phyloP scores from a whole-genome alignment of 2,113 vertebrate genomes.

The Echinops telfairi region DNA sequence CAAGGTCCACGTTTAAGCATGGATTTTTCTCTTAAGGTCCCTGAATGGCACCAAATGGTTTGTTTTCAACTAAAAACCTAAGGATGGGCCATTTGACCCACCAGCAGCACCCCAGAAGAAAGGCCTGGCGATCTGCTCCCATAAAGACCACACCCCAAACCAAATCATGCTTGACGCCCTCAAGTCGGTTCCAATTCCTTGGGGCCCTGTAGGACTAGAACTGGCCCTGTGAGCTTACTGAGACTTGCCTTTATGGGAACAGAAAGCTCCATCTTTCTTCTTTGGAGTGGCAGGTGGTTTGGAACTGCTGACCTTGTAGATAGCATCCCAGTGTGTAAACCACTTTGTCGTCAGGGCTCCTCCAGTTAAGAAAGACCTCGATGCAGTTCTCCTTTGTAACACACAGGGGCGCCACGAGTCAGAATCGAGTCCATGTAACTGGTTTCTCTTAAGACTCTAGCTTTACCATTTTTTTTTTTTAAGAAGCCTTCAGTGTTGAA shows the following conservation, averaged over 20 bases:
- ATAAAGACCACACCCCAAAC: background rate
- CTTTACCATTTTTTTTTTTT: background rate
- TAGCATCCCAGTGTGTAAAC: no score
- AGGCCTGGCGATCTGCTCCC: background rate
- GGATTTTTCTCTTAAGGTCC: background rate
- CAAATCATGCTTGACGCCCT: no score
- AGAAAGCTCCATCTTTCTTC: no score
- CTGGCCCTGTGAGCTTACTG: no score
- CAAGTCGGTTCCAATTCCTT: no score
- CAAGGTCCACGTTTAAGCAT: background rate
- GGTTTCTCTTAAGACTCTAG: background rate
- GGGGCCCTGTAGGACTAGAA: no score
- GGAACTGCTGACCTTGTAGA: no score
- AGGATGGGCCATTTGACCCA: background rate
- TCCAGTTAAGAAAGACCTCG: background rate
- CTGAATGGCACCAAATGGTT: background rate
- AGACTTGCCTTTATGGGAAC: no score
- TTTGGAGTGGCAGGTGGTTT: no score
- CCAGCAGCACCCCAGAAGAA: background rate
- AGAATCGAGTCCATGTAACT: background rate
- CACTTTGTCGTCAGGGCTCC: no score
- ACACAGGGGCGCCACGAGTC: background rate
- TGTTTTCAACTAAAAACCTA: background rate
- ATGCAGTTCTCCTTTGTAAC: background rate
- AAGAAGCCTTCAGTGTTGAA: conserved; percentile 23